These are phyloP conservation scores for Drosophila gaucha DNA, from an alignment of 2,888 invertebrate genomes.

Conservation along the genomic window DNA sequence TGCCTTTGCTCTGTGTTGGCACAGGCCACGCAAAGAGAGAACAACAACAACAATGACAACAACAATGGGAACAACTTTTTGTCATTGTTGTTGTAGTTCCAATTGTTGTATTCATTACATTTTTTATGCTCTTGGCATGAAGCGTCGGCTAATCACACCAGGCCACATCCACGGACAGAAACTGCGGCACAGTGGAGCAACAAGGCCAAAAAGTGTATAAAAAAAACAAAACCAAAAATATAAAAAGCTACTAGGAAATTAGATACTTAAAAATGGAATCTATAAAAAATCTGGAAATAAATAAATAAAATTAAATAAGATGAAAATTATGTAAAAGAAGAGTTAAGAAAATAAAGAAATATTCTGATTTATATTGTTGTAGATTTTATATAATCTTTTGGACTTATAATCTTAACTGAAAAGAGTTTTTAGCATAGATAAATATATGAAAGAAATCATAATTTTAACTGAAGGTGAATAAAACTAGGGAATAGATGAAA, in stretches of 20 bases:
- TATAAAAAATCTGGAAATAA: not conserved
- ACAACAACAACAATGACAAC: constrained; percentile 10
- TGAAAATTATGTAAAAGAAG: too few relatives aligned
- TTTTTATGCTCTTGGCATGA: constrained; percentile 50
- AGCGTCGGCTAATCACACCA: constrained; percentile 62
- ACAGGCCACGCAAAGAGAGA: constrained; percentile 22
- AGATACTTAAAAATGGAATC: too few relatives aligned
- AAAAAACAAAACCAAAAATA: not conserved
- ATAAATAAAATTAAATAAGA: not conserved
- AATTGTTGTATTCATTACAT: constrained; percentile 46
- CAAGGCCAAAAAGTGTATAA: not conserved
- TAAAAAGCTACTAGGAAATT: too few relatives aligned
- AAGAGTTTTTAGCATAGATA: too few relatives aligned
- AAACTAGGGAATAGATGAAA: too few relatives aligned
- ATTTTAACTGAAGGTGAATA: too few relatives aligned
- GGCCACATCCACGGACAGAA: constrained; percentile 10
- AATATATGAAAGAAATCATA: too few relatives aligned
- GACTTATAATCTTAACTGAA: too few relatives aligned
- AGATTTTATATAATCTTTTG: too few relatives aligned
- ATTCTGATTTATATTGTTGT: too few relatives aligned
- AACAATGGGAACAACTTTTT: constrained; percentile 13
- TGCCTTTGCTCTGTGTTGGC: constrained; percentile 16
- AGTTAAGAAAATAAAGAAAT: too few relatives aligned
- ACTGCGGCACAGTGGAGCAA: constrained; percentile 35
- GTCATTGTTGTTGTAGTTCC: constrained; percentile 22